Evolutionary conservation across 2,888 invertebrate species (phyloP), one percentile per base, ranked within the genome.

Genomic region (Melinopterus prodromus): DNA sequence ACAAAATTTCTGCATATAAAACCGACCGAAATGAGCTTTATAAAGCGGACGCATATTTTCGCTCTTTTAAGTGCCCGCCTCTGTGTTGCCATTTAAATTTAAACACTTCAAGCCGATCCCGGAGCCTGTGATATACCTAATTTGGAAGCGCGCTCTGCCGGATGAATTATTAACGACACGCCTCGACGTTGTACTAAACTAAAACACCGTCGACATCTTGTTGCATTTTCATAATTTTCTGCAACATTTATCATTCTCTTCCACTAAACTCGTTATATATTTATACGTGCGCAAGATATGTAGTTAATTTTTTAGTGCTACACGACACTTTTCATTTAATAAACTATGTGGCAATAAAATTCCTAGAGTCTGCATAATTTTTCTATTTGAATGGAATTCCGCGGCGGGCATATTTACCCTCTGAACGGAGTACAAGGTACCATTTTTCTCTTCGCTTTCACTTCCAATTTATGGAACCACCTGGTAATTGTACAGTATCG

Each of bases 41-140:
- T 83, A 82, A 84, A 84, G 84, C 84, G 84, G 83, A 85, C 85
- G 85, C 84, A 85, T 85, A 85, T 85, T 86, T 85, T 84, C 85
- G 84, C 84, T 83, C 78, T 37, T 83, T 85, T 82, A 81, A 83
- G 82, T 82, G 82, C 9, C 53, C 5, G 9, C 53, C 53, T 78
- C 80, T 75, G 71, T 77, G 78, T 80, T 74, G 77, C 78, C 76
- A 79, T 82, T 81, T 80, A 80, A 81, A 80, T 82, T 82, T 80
- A 80, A 80, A 78, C 77, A 71, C 76, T 76, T 38, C 72, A 7
- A 14, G 37, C 76, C 37, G 77, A 37, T 69, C 35, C 35, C 79
- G 16, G 26, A 16, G 36, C 72, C 72, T 69, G 74, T 71, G 74
- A 78, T 78, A 78, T 78, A 72, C 53, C 71, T 78, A 71, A 78